Percentiles rank a stretch among this genome's conserved stretches.
These are phyloP conservation scores for Nymphicus hollandicus DNA, from an alignment of 2,113 vertebrate species.

Conservation along the genomic window DNA sequence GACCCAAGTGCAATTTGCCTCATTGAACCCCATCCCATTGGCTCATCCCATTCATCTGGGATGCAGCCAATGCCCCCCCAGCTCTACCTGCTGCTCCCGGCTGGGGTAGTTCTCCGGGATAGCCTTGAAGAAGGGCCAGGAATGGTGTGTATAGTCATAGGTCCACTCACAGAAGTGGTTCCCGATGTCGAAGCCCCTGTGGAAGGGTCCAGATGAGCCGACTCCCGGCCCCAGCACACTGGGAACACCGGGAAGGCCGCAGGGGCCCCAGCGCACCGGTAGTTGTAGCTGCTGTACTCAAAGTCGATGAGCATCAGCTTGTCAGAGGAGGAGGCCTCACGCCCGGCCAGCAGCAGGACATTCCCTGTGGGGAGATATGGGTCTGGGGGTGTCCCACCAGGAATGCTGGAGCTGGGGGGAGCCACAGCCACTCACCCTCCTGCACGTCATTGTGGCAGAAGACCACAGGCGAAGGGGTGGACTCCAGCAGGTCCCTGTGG, in stretches of 20 bases:
- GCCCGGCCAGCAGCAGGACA: slow-evolving; percentile 80
- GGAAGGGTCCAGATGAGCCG: neutral
- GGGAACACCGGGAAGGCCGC: neutral
- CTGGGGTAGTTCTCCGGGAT: slow-evolving; percentile 80
- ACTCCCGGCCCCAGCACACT: neutral
- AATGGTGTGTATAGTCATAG: slow-evolving; percentile 85
- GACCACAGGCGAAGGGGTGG: slow-evolving; percentile 87
- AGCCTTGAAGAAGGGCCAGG: slow-evolving; percentile 84
- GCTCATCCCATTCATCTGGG: neutral
- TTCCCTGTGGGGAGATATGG: slow-evolving; percentile 75
- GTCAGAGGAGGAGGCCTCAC: slow-evolving; percentile 50
- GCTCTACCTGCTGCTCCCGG: slow-evolving; percentile 82
- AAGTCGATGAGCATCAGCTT: slow-evolving; percentile 94
- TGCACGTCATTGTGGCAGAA: slow-evolving; percentile 96
- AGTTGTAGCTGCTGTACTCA: slow-evolving; percentile 97
- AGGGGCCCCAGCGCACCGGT: slow-evolving; percentile 64
- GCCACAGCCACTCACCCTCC: slow-evolving; percentile 80
- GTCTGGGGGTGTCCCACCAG: neutral
- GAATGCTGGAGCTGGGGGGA: neutral
- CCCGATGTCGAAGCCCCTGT: slow-evolving; percentile 91
- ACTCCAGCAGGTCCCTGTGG: slow-evolving; percentile 78
- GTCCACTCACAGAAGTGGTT: slow-evolving; percentile 95
- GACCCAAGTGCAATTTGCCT: no score
- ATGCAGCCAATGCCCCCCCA: neutral
- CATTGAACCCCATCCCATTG: neutral